Conservation (phyloP, 2,113 vertebrate species). For the Xiphias gladius region DNA sequence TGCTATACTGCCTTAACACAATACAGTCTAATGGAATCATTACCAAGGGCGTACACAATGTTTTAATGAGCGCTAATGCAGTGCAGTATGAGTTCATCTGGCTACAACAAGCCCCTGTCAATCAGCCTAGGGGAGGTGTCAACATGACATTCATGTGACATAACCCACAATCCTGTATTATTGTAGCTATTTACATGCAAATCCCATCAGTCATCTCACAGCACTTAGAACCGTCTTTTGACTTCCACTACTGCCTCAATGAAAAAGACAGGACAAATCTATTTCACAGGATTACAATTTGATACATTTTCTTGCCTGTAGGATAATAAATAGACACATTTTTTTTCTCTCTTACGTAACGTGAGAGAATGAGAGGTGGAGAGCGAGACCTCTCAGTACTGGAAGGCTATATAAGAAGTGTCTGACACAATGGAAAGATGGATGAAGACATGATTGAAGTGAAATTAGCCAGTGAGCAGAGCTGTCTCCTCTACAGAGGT, state of each 20-base stretch:
- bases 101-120: conserved; percentile 35
- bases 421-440: conserved; percentile 70
- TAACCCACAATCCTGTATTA: conserved; percentile 49
- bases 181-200: conserved; percentile 62
- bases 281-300: conserved; percentile 65
- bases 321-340: conserved; percentile 62
- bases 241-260: conserved; percentile 32
- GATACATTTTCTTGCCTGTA: conserved; percentile 54
- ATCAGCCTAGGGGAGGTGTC: conserved; percentile 41
- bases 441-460: conserved; percentile 56
- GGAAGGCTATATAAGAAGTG: conserved; percentile 52
- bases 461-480: conserved; percentile 64
- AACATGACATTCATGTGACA: conserved; percentile 54
- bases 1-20: not conserved
- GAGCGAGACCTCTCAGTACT: conserved; percentile 56
- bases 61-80: conserved; percentile 13
- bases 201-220: conserved; percentile 54
- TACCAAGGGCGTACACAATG: not conserved
- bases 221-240: conserved; percentile 24
- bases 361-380: conserved; percentile 61
- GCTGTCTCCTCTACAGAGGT: conserved; percentile 46
- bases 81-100: conserved; percentile 27
- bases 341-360: conserved; percentile 63
- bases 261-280: conserved; percentile 54
- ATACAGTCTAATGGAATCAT: not conserved